phyloP scores from a whole-genome alignment of 2,113 vertebrate genomes.

The Heterochromis multidens region DNA sequence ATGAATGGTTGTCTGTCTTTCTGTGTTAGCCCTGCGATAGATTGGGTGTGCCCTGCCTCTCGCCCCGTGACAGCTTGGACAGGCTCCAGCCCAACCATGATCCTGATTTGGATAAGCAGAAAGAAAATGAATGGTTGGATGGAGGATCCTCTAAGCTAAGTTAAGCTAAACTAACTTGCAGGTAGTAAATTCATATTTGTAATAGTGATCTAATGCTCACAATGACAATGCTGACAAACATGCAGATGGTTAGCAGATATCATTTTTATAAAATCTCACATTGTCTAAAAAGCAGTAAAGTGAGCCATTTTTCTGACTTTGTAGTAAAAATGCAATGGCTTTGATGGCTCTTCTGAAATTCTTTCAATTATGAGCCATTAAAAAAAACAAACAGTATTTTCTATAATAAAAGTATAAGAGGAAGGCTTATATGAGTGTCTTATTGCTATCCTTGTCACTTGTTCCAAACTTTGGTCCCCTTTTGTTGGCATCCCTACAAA shows the following conservation, averaged over 20 bases:
- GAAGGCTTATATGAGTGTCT: neutral
- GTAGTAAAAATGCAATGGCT: neutral
- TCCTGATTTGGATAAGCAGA: neutral
- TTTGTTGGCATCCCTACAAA: neutral
- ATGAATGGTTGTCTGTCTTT: neutral
- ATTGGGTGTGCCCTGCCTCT: neutral
- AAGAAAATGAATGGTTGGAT: neutral
- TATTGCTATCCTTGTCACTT: neutral
- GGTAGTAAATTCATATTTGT: neutral
- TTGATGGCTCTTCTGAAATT: neutral
- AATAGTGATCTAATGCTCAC: neutral
- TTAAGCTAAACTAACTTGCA: neutral
- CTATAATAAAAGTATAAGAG: neutral
- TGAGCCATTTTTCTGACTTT: neutral
- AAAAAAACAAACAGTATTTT: neutral
- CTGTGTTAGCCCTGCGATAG: neutral
- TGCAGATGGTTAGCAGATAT: neutral
- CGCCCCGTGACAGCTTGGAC: neutral
- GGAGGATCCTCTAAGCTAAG: neutral
- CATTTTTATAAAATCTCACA: neutral
- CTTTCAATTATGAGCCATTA: accelerated
- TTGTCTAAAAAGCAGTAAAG: neutral
- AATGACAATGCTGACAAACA: neutral
- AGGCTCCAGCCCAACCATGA: neutral
- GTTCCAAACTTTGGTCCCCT: neutral